Evolutionary conservation across 2,888 invertebrate genomes (phyloP), one percentile per base, ranked within the genome.

Genomic region (Meghimatium bilineatum): DNA sequence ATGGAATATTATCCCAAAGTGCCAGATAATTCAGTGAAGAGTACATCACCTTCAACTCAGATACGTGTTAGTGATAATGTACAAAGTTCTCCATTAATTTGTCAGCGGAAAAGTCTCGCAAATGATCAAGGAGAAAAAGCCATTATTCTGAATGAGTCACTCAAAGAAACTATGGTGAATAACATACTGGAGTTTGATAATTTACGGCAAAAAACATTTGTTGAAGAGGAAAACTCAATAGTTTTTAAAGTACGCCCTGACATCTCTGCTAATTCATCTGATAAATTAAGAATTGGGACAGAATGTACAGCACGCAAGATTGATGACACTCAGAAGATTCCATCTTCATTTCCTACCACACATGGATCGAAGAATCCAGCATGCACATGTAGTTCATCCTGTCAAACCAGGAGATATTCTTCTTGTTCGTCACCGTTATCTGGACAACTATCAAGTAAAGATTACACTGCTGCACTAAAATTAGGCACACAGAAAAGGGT

Each of bases 1-100:
- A 32, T 80, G 14, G 80, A 80, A 34, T 56, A n/a, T n/a, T 60
- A n/a, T 36, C 36, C 36, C 38, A 63, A n/a, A 17, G 76, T 26
- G 12, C 10, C 8, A 63, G 52, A 74, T 74, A 20, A 52, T 17
- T 29, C 23, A 20, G 74, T 74, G 20, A 26, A 74, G 52, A 49
- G 44, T 29, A 49, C 44, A 6, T 38, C 26, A 26, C 32, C 32
- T 20, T 29, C 23, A 20, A 20, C 52, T 32, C n/a, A 14, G 26
- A 17, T 72, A 29, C 38, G 14, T 44, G 26, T 72, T 44, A 44
- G 72, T 44, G 74, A 49, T 29, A 52, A 17, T 23, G 32, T 29
- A 74, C 52, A 74, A 10, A 74, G 29, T 32, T 12, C n/a, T 72
- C 26, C 72, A 17, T 52, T 29, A 20, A 23, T 49, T 29, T 29